Conservation (phyloP, 2,888 invertebrate genomes). For the Nomada hirtipes region DNA sequence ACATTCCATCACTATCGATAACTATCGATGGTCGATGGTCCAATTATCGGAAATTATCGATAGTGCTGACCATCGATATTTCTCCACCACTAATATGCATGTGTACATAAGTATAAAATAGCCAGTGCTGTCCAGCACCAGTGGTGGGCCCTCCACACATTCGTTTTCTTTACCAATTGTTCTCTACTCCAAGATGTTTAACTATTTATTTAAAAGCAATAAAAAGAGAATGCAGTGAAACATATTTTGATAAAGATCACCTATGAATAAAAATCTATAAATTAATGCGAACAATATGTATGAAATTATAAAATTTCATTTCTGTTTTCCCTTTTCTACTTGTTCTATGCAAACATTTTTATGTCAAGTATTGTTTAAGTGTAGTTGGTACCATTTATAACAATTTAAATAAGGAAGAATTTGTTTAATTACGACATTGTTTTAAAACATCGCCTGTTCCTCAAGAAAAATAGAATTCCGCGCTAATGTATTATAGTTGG, state of each 20-base stretch:
- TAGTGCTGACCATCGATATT: too few relatives aligned
- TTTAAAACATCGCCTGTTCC: not conserved
- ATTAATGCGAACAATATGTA: not conserved
- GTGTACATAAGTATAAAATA: too few relatives aligned
- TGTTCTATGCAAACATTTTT: not conserved
- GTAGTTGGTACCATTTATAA: not conserved
- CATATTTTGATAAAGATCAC: conserved; percentile 17
- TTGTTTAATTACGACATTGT: not conserved
- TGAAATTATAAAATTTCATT: not conserved
- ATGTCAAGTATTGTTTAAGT: not conserved
- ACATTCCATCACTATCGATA: too few relatives aligned
- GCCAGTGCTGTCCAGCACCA: too few relatives aligned
- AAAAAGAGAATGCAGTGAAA: conserved; percentile 27
- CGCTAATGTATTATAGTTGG: not conserved
- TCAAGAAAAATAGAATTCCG: not conserved
- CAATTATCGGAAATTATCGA: too few relatives aligned
- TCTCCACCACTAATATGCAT: too few relatives aligned
- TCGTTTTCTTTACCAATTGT: too few relatives aligned
- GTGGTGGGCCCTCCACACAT: too few relatives aligned
- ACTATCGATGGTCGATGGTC: too few relatives aligned
- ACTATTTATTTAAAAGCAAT: conserved; percentile 12
- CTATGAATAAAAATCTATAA: not conserved
- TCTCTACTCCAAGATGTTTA: too few relatives aligned
- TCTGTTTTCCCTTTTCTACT: not conserved
- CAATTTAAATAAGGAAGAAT: not conserved